Conservation (phyloP, 2,888 invertebrate species). For the Candidula unifasciata region DNA sequence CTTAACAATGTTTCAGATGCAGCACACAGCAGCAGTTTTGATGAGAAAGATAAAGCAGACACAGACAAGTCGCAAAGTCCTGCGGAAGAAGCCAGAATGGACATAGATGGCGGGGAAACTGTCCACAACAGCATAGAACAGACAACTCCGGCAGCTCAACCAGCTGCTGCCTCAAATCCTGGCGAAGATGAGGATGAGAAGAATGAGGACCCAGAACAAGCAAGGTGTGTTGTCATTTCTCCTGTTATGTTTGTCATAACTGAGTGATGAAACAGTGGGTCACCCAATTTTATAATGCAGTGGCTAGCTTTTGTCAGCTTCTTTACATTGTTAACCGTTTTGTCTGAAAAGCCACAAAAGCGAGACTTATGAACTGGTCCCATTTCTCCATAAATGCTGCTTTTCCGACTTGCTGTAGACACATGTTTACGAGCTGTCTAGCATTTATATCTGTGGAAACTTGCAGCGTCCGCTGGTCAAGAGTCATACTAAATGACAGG, state of each 20-base stretch:
- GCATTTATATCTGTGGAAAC: no score
- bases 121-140: constrained; percentile 34
- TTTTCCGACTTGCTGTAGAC: no score
- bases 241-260: background rate
- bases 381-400: no score
- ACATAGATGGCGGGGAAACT: constrained; percentile 38
- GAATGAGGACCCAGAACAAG: constrained; percentile 54
- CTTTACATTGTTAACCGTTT: background rate
- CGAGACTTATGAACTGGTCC: no score
- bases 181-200: constrained; percentile 50
- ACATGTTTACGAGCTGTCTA: no score
- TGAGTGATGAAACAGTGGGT: background rate
- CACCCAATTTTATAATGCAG: background rate
- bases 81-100: constrained; percentile 2
- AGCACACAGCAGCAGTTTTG: background rate
- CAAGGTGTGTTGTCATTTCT: constrained; percentile 48
- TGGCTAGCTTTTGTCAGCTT: no score
- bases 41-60: constrained; percentile 8
- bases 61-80: background rate
- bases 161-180: constrained; percentile 24
- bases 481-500: no score
- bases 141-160: background rate
- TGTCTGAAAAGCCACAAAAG: no score
- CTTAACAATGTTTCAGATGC: background rate
- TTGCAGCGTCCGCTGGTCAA: no score